Percentiles rank a stretch among this genome's conserved stretches.
Conservation (phyloP, 1,140 invertebrate genomes). For the Ceratoteleas bidentatus region DNA sequence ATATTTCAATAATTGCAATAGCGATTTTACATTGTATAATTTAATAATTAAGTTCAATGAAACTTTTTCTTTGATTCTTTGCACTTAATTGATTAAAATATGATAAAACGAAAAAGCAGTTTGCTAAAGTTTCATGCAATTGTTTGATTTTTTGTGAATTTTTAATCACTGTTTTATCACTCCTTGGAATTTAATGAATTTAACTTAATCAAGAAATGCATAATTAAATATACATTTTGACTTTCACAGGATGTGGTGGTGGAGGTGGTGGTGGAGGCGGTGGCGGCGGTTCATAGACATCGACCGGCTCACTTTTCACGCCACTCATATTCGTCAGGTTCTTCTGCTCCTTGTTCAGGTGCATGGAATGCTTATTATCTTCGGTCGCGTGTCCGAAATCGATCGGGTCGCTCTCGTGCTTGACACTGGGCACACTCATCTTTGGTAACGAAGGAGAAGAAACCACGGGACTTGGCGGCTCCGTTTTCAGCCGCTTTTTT, state of each 20-base stretch:
- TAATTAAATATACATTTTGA: slow-evolving; percentile 73
- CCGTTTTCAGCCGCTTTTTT: slow-evolving; percentile 78
- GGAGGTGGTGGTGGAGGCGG: too few relatives aligned
- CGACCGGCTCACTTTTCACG: slow-evolving; percentile 73
- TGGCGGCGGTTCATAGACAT: slow-evolving; percentile 71
- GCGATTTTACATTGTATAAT: too few relatives aligned
- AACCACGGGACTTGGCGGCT: slow-evolving; percentile 57
- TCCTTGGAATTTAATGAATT: neutral
- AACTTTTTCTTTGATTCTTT: neutral
- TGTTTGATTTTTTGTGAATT: too few relatives aligned
- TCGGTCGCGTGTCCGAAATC: slow-evolving; percentile 75
- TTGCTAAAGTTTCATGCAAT: too few relatives aligned
- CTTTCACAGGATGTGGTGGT: slow-evolving; percentile 66
- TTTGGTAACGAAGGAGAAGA: slow-evolving; percentile 60
- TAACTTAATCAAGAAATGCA: too few relatives aligned
- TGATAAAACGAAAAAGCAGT: too few relatives aligned
- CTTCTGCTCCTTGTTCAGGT: slow-evolving; percentile 68
- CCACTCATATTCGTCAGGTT: slow-evolving; percentile 54
- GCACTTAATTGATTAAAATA: too few relatives aligned
- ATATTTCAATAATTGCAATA: too few relatives aligned
- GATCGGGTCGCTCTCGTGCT: slow-evolving; percentile 74
- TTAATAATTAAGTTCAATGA: neutral
- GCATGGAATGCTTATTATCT: slow-evolving; percentile 72
- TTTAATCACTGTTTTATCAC: too few relatives aligned
- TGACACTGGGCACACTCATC: slow-evolving; percentile 68